Conservation (phyloP, 2,797 vertebrate species). For the Poeciliopsis presidionis region DNA sequence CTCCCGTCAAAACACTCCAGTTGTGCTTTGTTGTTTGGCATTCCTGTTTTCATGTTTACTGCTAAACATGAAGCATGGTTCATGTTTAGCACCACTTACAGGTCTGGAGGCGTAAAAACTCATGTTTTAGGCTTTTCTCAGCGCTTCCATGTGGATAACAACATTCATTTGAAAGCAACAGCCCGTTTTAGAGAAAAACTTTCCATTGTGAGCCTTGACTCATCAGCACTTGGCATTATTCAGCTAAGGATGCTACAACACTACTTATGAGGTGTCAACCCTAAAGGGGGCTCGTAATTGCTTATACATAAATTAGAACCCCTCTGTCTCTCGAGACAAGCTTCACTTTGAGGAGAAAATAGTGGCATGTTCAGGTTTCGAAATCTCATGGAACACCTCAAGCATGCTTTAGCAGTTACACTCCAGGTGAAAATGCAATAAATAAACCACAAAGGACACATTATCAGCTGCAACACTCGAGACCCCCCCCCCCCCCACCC, state of each 20-base stretch:
- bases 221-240: background rate
- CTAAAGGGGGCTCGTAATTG: background rate
- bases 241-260: too few species aligned
- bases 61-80: background rate
- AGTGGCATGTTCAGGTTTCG: background rate
- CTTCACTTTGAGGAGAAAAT: background rate
- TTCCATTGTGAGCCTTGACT: background rate
- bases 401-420: background rate
- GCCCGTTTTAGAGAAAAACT: background rate
- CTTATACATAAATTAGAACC: background rate
- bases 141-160: background rate
- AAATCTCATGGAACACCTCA: background rate
- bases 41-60: background rate
- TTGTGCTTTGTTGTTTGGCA: background rate
- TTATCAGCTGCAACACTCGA: background rate
- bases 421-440: background rate
- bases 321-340: background rate
- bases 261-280: background rate
- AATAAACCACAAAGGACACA: background rate
- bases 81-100: background rate
- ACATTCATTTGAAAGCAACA: background rate
- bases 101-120: background rate
- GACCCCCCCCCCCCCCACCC: too few species aligned
- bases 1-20: background rate
- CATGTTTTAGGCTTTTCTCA: background rate